Evolutionary conservation across 2,113 vertebrate genomes (phyloP), one percentile per base, ranked within the genome.

Genomic region (Lynx canadensis): DNA sequence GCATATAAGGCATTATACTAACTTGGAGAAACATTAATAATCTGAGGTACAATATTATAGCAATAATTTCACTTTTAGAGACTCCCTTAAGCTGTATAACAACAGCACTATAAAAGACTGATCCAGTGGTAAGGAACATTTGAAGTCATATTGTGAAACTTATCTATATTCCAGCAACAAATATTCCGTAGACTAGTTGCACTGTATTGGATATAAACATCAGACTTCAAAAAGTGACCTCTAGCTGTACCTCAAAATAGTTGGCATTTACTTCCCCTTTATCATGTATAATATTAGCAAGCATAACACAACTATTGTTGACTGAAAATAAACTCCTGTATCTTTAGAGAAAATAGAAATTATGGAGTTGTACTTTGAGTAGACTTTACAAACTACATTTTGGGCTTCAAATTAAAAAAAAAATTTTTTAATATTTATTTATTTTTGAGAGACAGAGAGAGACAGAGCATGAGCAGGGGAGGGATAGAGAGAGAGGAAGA

Each of bases 141-240:
- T 83, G 50, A 94, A 87, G 48, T 38, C 60, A 36, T 31, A 71
- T 21, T 95, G 79, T 38, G 89, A 96, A 95, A 87, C 71, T 82
- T 82, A 48, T 55, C 50, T 76, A n/a, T 68, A 78, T 91, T 95
- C 45, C 88, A 86, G n/a, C 31, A 98, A 97, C 94, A 95, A 82
- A 79, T 27, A 91, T 68, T 86, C 82, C 73, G 38, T 74, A 33
- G 31, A 69, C 68, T 48, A 74, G 95, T 97, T 96, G 83, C 41
- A 52, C 12, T 94, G 96, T 97, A 89, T 96, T 97, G 73, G 96
- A 86, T 96, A 92, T 80, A 97, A 98, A 97, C 93, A 97, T 82
- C 38, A 96, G 81, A 89, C 69, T 85, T 93, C 89, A 86, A 93
- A 97, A 96, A 97, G 95, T 97, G 97, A 97, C 96, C 98, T 97